Evolutionary conservation across 2,888 invertebrate genomes (phyloP).

Genomic region (Rapana venosa): DNA sequence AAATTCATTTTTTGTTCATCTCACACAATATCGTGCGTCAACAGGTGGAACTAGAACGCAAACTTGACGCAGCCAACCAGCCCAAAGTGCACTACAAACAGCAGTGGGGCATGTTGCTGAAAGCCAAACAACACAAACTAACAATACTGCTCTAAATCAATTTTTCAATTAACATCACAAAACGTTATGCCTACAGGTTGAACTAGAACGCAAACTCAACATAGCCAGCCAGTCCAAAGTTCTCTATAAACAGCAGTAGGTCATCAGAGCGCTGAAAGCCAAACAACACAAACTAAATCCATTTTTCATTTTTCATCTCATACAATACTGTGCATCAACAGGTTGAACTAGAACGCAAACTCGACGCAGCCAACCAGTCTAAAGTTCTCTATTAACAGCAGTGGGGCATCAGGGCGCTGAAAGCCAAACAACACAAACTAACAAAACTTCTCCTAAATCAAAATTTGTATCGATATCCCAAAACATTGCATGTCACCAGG

Average conservation of each 20-base stretch:
- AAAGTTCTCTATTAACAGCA: slow-evolving; percentile 79
- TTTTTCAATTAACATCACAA: no score
- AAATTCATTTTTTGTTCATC: no score
- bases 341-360: slow-evolving; percentile 78
- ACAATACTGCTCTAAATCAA: no score
- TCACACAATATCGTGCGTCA: no score
- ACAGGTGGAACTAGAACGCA: slow-evolving; percentile 77
- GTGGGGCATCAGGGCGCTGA: slow-evolving; percentile 78
- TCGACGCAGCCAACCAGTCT: slow-evolving; percentile 77
- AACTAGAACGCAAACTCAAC: slow-evolving; percentile 78
- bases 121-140: no score
- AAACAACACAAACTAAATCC: no score
- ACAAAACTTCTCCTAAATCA: no score
- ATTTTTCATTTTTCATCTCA: no score
- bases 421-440: slow-evolving; percentile 55
- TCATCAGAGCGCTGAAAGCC: slow-evolving; percentile 42
- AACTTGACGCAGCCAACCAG: slow-evolving; percentile 76
- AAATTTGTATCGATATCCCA: no score
- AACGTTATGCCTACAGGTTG: slow-evolving; percentile 66
- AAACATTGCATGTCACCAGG: no score
- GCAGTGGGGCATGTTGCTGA: slow-evolving; percentile 73
- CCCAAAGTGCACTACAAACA: slow-evolving; percentile 79
- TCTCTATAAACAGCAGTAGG: slow-evolving; percentile 79
- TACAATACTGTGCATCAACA: slow-evolving; percentile 46
- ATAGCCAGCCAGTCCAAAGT: slow-evolving; percentile 77